These are phyloP conservation scores for Augochlorella aurata DNA, from an alignment of 2,888 invertebrate species.

Conservation along the genomic window DNA sequence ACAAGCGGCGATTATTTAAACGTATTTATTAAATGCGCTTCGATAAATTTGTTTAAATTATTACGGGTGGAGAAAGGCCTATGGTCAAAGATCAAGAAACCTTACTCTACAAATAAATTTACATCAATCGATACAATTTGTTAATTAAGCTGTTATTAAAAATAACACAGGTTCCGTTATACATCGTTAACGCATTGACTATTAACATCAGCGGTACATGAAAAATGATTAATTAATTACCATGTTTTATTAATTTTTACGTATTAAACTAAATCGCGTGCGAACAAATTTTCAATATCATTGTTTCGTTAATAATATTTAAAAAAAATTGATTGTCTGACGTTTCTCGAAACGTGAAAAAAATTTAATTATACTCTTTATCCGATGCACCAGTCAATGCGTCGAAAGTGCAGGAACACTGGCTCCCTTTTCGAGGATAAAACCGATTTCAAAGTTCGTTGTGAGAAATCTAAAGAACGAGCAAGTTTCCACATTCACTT, in stretches of 20 bases:
- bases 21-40: background rate
- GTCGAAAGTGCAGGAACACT: background rate
- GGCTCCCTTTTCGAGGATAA: background rate
- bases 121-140: background rate
- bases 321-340: background rate
- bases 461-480: constrained; percentile 63
- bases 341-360: background rate
- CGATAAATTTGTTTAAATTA: background rate
- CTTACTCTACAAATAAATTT: background rate
- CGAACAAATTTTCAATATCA: background rate
- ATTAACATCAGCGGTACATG: background rate
- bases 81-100: background rate
- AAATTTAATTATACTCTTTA: too few relatives aligned
- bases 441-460: constrained; percentile 48
- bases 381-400: background rate
- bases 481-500: constrained; percentile 57
- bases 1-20: background rate
- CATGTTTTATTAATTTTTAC: background rate
- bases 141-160: constrained; percentile 9
- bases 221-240: background rate
- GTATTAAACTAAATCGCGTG: background rate
- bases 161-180: background rate
- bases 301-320: background rate
- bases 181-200: background rate
- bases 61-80: background rate